A percentile compares a stretch with the other conserved stretches of the same genome.
Evolutionary conservation across 2,797 vertebrate species (phyloP).

Genomic region (Enoplosus armatus): DNA sequence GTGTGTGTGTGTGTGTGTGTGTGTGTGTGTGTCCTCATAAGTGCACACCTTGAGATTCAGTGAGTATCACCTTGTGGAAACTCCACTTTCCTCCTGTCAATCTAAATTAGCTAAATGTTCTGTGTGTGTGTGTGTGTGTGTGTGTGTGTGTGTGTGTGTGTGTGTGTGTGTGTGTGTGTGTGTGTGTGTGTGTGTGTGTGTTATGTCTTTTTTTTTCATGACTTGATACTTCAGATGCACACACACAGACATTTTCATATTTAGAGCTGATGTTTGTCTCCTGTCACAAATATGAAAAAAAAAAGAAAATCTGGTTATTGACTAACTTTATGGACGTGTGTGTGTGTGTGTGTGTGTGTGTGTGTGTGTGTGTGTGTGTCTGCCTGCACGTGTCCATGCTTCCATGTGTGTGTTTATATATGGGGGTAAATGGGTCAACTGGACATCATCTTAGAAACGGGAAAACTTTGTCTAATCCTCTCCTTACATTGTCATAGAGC

Average conservation of each 20-base stretch:
- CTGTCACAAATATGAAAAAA: not conserved
- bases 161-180: not conserved
- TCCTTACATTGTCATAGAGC: constrained; percentile 63
- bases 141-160: constrained; percentile 17
- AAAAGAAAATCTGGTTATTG: rapidly evolving
- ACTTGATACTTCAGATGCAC: not conserved
- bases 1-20: constrained; percentile 26
- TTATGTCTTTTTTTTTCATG: not conserved
- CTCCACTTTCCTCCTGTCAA: constrained; percentile 70
- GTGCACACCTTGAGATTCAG: constrained; percentile 45
- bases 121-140: constrained; percentile 24
- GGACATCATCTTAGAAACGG: constrained; percentile 64
- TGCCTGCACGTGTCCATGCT: not conserved
- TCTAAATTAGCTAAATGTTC: constrained; percentile 55
- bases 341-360: not conserved
- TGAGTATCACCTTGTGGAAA: constrained; percentile 67
- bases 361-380: not conserved
- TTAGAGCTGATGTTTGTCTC: not conserved
- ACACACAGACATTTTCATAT: not conserved
- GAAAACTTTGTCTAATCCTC: constrained; percentile 77
- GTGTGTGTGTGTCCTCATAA: constrained; percentile 22
- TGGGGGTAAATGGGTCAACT: constrained; percentile 57
- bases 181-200: not conserved
- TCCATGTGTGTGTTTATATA: constrained; percentile 29
- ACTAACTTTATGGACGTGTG: not conserved